Conservation (phyloP, 2,797 vertebrate species). For the Eupleurogrammus muticus region DNA sequence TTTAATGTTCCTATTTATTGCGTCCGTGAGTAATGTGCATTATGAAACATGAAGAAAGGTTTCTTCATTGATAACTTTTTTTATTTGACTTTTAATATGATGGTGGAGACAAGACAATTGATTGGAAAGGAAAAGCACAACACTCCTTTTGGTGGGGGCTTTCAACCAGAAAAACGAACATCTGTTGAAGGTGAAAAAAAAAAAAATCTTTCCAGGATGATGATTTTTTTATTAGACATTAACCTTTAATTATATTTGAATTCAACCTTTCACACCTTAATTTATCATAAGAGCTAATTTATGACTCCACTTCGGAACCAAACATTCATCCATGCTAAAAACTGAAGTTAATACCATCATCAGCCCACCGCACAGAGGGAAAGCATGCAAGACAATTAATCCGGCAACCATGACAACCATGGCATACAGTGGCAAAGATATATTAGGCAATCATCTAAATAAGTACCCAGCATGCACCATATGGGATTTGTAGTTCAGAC, state of each 20-base stretch:
- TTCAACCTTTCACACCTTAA: slow-evolving; percentile 43
- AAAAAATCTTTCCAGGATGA: slow-evolving; percentile 22
- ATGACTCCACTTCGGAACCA: background rate
- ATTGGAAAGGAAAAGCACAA: background rate
- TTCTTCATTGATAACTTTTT: background rate
- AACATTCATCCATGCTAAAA: slow-evolving; percentile 29
- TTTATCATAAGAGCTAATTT: slow-evolving; percentile 41
- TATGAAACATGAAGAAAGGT: no score
- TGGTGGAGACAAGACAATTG: background rate
- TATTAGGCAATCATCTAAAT: slow-evolving; percentile 11
- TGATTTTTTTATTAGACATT: slow-evolving; percentile 44
- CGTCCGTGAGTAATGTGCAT: no score
- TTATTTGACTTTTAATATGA: slow-evolving; percentile 2
- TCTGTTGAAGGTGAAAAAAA: slow-evolving; percentile 41
- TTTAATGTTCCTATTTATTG: no score
- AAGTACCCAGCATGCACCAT: slow-evolving; percentile 33
- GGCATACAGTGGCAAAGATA: slow-evolving; percentile 28
- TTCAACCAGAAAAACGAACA: slow-evolving; percentile 41
- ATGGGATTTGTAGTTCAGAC: slow-evolving; percentile 18
- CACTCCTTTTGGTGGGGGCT: background rate
- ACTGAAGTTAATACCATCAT: slow-evolving; percentile 6
- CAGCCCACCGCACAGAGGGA: background rate
- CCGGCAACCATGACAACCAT: slow-evolving; percentile 31
- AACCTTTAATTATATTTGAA: slow-evolving; percentile 51
- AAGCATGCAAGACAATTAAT: slow-evolving; percentile 25